Evolutionary conservation across 2,888 invertebrate genomes (phyloP).

Genomic region (Nomada lathburiana): DNA sequence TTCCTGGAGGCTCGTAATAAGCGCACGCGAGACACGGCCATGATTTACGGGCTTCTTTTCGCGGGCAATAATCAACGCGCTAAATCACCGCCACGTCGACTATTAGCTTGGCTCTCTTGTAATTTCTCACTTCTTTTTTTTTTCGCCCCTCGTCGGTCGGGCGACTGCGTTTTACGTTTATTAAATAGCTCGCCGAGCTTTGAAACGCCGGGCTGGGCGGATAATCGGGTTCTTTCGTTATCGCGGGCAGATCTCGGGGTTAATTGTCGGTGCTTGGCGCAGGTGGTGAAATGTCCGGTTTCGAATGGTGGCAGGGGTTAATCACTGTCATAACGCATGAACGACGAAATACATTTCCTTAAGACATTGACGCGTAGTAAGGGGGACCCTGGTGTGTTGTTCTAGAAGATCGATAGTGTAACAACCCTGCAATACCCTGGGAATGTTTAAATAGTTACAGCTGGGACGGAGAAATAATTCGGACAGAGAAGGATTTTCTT

Average conservation of each 20-base stretch:
- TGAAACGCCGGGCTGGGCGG: background rate
- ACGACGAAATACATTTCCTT: slow-evolving; percentile 3
- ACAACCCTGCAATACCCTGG: no score
- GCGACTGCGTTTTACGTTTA: slow-evolving; percentile 19
- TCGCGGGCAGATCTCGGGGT: background rate
- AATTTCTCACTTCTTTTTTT: slow-evolving; percentile 40
- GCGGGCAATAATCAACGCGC: slow-evolving; percentile 47
- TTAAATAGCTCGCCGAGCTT: slow-evolving; percentile 40
- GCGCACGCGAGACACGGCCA: slow-evolving; percentile 46
- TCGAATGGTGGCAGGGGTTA: background rate
- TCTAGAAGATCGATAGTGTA: no score
- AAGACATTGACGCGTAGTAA: background rate
- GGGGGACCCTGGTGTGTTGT: no score
- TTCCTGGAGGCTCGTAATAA: slow-evolving; percentile 43
- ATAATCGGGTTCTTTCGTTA: slow-evolving; percentile 11
- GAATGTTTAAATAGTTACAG: no score
- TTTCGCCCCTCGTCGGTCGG: background rate
- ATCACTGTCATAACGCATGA: background rate
- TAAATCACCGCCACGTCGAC: slow-evolving; percentile 45
- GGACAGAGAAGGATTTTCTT: no score
- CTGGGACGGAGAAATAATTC: no score
- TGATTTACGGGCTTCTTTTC: slow-evolving; percentile 53
- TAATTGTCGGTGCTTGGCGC: background rate
- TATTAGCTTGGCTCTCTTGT: slow-evolving; percentile 33
- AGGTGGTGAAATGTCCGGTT: background rate